Conservation (phyloP, 2,888 invertebrate species). For the Lagria hirta region DNA sequence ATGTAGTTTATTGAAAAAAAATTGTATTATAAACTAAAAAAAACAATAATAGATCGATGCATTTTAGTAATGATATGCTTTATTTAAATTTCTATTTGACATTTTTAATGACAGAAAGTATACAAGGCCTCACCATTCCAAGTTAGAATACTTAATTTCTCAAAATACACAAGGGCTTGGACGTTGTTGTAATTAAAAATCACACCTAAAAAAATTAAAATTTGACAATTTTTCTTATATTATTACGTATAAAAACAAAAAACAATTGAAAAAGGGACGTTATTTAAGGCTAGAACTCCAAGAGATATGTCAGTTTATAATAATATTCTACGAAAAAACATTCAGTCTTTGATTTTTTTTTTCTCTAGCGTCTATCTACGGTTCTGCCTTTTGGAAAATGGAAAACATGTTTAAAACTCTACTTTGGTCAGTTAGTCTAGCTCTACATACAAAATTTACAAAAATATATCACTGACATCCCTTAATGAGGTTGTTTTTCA, state of each 20-base stretch:
- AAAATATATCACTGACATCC: constrained; percentile 50
- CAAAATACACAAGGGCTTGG: constrained; percentile 9
- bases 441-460: constrained; percentile 51
- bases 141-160: constrained; percentile 38
- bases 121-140: constrained; percentile 52
- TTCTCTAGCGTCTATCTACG: constrained; percentile 9
- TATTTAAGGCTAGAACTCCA: constrained; percentile 4
- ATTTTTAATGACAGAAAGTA: constrained; percentile 44
- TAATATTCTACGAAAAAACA: constrained; percentile 20
- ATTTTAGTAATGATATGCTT: constrained; percentile 48
- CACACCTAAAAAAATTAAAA: background rate
- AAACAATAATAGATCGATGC: too few species aligned
- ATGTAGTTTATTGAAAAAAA: too few species aligned
- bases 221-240: background rate
- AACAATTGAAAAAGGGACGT: constrained; percentile 14
- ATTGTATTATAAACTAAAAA: too few species aligned
- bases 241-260: constrained; percentile 2
- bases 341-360: constrained; percentile 19
- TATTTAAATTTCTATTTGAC: constrained; percentile 37
- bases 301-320: constrained; percentile 23
- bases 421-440: constrained; percentile 34
- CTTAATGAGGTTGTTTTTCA: too few species aligned
- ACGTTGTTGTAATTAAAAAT: constrained; percentile 5
- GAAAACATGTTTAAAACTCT: constrained; percentile 8
- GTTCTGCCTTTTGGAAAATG: constrained; percentile 5